These are phyloP conservation scores for Squalus acanthias DNA, from an alignment of 2,797 vertebrate genomes.

Conservation along the genomic window DNA sequence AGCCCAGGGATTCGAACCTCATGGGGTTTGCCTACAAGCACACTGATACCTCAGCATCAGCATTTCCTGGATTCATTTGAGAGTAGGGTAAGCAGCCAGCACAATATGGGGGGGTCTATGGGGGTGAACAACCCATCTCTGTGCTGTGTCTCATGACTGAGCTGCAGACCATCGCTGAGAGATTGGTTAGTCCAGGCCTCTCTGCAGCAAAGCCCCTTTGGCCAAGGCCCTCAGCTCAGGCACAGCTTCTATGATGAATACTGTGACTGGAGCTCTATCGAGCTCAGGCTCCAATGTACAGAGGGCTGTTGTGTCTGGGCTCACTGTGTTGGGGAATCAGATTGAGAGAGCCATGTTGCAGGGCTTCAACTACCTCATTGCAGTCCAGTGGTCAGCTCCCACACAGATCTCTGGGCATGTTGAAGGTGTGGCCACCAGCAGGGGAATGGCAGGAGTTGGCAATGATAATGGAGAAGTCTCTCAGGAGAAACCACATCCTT, in stretches of 20 bases:
- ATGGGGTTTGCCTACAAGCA: no score
- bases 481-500: not conserved
- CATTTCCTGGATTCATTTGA: no score
- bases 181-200: no score
- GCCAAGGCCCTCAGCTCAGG: not conserved
- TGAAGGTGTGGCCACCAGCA: not conserved
- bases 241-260: not conserved
- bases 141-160: no score
- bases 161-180: no score
- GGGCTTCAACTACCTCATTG: not conserved
- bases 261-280: not conserved
- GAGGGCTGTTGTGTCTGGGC: not conserved
- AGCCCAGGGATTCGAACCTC: no score
- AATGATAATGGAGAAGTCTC: not conserved
- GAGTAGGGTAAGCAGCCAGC: no score
- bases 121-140: no score
- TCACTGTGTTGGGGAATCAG: not conserved
- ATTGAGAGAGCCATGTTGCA: not conserved
- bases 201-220: no score
- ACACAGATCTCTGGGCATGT: not conserved
- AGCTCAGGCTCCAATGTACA: not conserved
- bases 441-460: not conserved
- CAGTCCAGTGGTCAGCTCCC: not conserved
- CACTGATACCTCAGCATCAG: no score
- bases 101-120: no score